A percentile compares a stretch with the other conserved stretches of the same genome.
phyloP scores from a whole-genome alignment of 1,140 invertebrate species.

The Tetraneura akinire region DNA sequence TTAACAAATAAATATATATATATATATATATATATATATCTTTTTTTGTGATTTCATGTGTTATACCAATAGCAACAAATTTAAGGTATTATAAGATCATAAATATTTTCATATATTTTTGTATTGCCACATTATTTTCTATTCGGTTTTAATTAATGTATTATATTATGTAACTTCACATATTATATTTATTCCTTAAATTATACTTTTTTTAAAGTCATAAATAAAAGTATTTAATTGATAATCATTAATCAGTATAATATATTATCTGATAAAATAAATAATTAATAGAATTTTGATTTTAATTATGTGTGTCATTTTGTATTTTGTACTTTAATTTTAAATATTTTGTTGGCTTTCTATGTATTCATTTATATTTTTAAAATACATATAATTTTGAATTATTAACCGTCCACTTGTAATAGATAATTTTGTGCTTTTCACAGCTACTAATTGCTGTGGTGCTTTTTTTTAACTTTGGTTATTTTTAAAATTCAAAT shows the following conservation, averaged over 20 bases:
- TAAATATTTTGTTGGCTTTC: not conserved
- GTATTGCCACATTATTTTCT: not conserved
- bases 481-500: not conserved
- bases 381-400: not conserved
- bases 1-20: not conserved
- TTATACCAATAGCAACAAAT: slow-evolving; percentile 18
- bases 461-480: slow-evolving; percentile 1
- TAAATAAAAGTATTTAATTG: not conserved
- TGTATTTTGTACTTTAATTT: slow-evolving; percentile 1
- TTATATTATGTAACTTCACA: slow-evolving; percentile 1
- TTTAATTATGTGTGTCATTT: not conserved
- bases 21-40: too few species aligned
- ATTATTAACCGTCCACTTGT: slow-evolving; percentile 23
- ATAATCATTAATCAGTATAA: not conserved
- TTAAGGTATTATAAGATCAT: not conserved
- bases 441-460: not conserved
- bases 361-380: not conserved
- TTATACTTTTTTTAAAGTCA: not conserved
- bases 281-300: not conserved
- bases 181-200: not conserved
- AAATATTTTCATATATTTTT: slow-evolving; percentile 26
- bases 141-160: slow-evolving; percentile 8
- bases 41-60: not conserved
- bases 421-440: slow-evolving; percentile 29
- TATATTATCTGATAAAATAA: not conserved